A percentile compares a stretch with the other conserved stretches of the same genome.
Conservation (phyloP, 2,797 vertebrate species). For the Cyprinella venusta region DNA sequence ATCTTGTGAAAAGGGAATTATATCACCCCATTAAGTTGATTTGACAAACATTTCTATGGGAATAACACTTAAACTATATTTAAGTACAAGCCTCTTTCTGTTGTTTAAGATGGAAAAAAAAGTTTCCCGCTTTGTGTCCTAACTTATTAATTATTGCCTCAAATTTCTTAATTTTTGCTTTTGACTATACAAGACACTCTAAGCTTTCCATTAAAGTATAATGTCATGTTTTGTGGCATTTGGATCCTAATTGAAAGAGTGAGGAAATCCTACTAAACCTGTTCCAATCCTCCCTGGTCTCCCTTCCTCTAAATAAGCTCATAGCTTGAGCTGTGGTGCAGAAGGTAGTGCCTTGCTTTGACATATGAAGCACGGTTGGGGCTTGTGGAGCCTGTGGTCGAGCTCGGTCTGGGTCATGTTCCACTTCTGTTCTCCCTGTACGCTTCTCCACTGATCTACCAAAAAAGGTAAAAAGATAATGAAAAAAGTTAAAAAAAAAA, state of each 20-base stretch:
- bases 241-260: neutral
- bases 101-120: neutral
- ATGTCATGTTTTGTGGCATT: neutral
- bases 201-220: neutral
- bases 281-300: neutral
- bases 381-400: neutral
- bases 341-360: neutral
- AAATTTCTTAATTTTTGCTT: neutral
- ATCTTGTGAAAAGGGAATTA: too few species aligned
- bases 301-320: conserved; percentile 15
- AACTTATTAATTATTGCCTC: neutral
- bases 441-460: neutral
- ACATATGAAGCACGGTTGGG: conserved; percentile 14
- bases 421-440: neutral
- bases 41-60: neutral
- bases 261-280: neutral
- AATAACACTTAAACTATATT: neutral
- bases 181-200: neutral
- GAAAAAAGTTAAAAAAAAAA: too few species aligned
- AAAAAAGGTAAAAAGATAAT: neutral
- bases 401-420: neutral
- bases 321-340: neutral
- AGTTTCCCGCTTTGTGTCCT: neutral
- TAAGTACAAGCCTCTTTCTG: neutral
- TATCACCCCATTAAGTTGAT: neutral